These are phyloP conservation scores for Eufriesea mexicana DNA, from an alignment of 1,140 invertebrate genomes.

Conservation along the genomic window DNA sequence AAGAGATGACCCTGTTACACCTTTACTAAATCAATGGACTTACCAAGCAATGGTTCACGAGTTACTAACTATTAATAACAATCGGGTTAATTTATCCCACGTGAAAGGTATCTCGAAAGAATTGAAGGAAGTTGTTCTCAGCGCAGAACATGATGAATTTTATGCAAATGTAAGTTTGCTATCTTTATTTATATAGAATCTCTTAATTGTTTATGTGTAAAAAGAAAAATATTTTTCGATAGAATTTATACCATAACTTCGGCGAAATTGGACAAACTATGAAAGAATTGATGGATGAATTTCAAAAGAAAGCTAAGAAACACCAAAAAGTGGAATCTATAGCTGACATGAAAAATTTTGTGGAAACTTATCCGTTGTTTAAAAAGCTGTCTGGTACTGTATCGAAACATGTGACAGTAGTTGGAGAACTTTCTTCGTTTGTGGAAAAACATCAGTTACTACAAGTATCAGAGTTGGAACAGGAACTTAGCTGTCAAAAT, in stretches of 20 bases:
- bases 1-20: conserved; percentile 96
- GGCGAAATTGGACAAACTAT: conserved; percentile 99
- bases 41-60: conserved; percentile 99
- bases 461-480: conserved; percentile 97
- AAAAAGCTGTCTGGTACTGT: conserved; percentile 99
- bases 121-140: conserved; percentile 95
- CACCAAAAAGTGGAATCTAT: conserved; percentile 99
- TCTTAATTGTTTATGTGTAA: neutral
- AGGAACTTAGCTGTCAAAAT: conserved; percentile 96
- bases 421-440: conserved; percentile 95
- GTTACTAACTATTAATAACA: conserved; percentile 96
- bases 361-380: conserved; percentile 99
- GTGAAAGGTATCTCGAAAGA: conserved; percentile 94
- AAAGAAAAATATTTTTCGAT: conserved; percentile 67
- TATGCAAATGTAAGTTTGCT: conserved; percentile 90
- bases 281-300: conserved; percentile 98
- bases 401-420: conserved; percentile 97
- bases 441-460: conserved; percentile 92
- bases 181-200: conserved; percentile 1
- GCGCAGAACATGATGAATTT: conserved; percentile 98
- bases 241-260: conserved; percentile 98
- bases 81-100: conserved; percentile 94
- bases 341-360: conserved; percentile 99
- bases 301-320: conserved; percentile 97
- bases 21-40: conserved; percentile 99